phyloP scores from a whole-genome alignment of 92 coral and sea anemone species.

The Porites divaricata region DNA sequence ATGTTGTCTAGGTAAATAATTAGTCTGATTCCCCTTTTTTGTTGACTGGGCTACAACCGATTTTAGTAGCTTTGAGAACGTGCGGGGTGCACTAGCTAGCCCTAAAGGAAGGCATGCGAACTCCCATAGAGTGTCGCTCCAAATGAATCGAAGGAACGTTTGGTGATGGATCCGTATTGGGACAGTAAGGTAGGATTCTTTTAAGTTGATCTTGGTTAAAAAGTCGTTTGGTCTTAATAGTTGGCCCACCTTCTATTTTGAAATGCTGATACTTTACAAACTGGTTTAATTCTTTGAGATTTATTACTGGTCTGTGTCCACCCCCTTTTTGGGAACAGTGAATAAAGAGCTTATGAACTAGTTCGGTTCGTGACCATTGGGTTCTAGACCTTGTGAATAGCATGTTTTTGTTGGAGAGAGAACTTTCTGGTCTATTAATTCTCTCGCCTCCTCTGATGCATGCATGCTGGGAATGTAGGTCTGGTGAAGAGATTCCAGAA shows the following conservation, averaged over 20 bases:
- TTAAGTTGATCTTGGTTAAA: constrained; percentile 56
- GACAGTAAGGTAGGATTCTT: not conserved
- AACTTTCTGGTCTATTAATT: constrained; percentile 35
- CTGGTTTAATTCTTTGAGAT: constrained; percentile 69
- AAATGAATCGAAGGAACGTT: constrained; percentile 28
- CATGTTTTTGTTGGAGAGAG: constrained; percentile 46
- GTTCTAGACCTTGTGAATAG: constrained; percentile 27
- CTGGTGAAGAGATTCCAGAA: constrained; percentile 19
- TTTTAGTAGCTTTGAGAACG: constrained; percentile 31
- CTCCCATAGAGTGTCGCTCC: constrained; percentile 34
- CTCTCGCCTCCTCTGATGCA: not conserved
- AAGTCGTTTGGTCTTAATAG: too few species aligned
- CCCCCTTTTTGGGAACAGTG: constrained; percentile 44
- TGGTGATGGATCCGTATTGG: constrained; percentile 46
- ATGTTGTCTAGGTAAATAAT: too few species aligned
- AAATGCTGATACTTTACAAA: too few species aligned
- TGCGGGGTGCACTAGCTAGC: constrained; percentile 34
- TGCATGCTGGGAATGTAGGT: not conserved
- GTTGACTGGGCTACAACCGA: not conserved
- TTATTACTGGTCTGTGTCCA: constrained; percentile 62
- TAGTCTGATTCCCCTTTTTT: too few species aligned
- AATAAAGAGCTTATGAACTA: not conserved
- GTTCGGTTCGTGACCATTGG: not conserved
- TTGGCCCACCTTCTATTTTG: too few species aligned
- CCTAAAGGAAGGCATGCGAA: constrained; percentile 45